Evolutionary conservation across 2,113 vertebrate genomes (phyloP), one percentile per base, ranked within the genome.

Genomic region (Sardina pilchardus): DNA sequence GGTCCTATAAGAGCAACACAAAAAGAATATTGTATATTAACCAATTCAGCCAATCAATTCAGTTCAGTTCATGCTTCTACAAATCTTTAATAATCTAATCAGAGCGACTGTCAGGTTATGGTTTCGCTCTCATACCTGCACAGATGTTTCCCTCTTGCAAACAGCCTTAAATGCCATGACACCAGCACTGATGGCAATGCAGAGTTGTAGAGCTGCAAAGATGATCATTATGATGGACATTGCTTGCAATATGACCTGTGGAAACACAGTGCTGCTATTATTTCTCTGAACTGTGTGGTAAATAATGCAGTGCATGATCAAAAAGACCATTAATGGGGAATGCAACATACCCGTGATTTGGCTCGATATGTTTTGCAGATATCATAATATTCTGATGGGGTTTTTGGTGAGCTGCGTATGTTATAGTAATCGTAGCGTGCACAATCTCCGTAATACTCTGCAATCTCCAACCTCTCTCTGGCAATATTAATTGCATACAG

Each of bases 81-180:
- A 26, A 30, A 21, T 48, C 67, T 30, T 6, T 48, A 82, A 48
- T 16, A 81, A 80, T 42, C 26, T 80, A 80, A 14, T 53, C 16
- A n/a, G n/a, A 53, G 16, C 50, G 14, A 53, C 45, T 53, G 12
- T 71, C 17, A 36, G 26, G 14, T 36, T 39, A 4, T 78, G 2
- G 3, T 78, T 78, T 78, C 1, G 14, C 10, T 36, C 71, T 59
- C n/a, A 10, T 78, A 90, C 50, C 85, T 84, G 78, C 39, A 10
- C 39, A n/a, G 24, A 34, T 19, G 84, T 91, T 5, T 7, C 6
- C 0, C 81, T 85, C 56, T 85, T 84, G 63, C 3, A 81, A 88
- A 93, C 87, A 75, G 87, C 87, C 81, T 92, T 94, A 78, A 93
- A 86, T n/a, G 88, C 90, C 85, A 94, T 4, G 30, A 92, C 53